Percentiles rank a stretch among this genome's conserved stretches.
These are phyloP conservation scores for Dicaeum eximium DNA, from an alignment of 2,113 vertebrate genomes.

Conservation along the genomic window DNA sequence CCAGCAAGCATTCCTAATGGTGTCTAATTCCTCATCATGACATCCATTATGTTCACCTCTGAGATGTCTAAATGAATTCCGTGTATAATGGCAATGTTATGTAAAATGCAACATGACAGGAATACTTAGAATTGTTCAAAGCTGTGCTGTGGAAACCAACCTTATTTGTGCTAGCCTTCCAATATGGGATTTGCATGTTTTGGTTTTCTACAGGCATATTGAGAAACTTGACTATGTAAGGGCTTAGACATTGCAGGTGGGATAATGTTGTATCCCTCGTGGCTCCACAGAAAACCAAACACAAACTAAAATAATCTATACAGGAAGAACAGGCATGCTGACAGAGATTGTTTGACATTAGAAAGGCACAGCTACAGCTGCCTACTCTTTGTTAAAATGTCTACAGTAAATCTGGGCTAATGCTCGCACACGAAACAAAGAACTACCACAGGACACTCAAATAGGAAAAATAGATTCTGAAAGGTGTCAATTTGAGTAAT, in stretches of 20 bases:
- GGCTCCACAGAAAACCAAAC: conserved; percentile 1
- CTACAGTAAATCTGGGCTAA: conserved; percentile 53
- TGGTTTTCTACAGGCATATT: neutral
- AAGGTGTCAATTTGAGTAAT: conserved; percentile 54
- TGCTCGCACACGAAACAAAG: conserved; percentile 51
- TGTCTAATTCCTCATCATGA: conserved; percentile 52
- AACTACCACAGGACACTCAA: conserved; percentile 29
- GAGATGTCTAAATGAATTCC: conserved; percentile 43
- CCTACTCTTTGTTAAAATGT: conserved; percentile 27
- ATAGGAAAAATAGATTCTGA: conserved; percentile 46
- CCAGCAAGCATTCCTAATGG: neutral
- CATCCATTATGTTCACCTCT: conserved; percentile 37
- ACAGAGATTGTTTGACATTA: conserved; percentile 9
- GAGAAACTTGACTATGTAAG: neutral
- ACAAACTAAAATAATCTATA: neutral
- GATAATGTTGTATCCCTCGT: neutral
- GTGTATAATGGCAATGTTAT: neutral
- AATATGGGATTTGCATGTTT: neutral
- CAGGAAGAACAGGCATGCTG: neutral
- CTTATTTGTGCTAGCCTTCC: neutral
- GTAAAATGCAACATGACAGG: conserved; percentile 51
- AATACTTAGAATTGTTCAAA: conserved; percentile 40
- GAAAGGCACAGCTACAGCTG: conserved; percentile 42
- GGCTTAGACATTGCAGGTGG: neutral
- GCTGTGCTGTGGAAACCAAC: neutral